Conservation (phyloP, 1,140 invertebrate species). For the Ips typographus region DNA sequence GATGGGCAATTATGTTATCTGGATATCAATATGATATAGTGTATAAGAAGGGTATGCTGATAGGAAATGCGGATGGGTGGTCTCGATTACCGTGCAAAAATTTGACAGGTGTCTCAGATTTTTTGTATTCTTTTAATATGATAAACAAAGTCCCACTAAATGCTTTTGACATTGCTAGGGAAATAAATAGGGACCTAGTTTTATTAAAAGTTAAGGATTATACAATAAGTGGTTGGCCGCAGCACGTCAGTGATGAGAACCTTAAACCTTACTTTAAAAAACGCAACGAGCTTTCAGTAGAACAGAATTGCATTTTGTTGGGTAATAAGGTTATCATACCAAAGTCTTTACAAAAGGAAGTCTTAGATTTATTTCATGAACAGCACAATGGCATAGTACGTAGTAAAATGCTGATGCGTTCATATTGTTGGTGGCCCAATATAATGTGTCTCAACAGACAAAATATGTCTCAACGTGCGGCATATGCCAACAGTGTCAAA, state of each 20-base stretch:
- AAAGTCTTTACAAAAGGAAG: slow-evolving; percentile 24
- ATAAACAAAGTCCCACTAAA: slow-evolving; percentile 14
- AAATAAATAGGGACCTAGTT: slow-evolving; percentile 28
- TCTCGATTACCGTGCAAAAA: slow-evolving; percentile 24
- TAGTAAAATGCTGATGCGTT: slow-evolving; percentile 39
- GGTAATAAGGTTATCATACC: slow-evolving; percentile 35
- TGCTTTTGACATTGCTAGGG: slow-evolving; percentile 14
- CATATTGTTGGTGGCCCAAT: slow-evolving; percentile 38
- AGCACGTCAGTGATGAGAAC: slow-evolving; percentile 16
- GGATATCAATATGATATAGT: slow-evolving; percentile 36
- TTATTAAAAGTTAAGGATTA: slow-evolving; percentile 31
- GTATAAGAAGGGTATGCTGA: slow-evolving; percentile 21
- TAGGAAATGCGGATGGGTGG: slow-evolving; percentile 31
- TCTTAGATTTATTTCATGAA: slow-evolving; percentile 38
- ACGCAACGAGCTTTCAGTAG: slow-evolving; percentile 6
- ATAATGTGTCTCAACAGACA: not conserved
- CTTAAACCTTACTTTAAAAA: slow-evolving; percentile 27
- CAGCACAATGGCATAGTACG: slow-evolving; percentile 38
- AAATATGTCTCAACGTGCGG: slow-evolving; percentile 10
- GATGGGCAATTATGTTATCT: slow-evolving; percentile 33
- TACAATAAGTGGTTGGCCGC: slow-evolving; percentile 17
- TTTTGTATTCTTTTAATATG: slow-evolving; percentile 25
- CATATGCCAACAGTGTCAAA: slow-evolving; percentile 11
- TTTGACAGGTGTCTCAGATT: slow-evolving; percentile 1
- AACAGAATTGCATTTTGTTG: slow-evolving; percentile 28